phyloP scores from a whole-genome alignment of 2,113 vertebrate genomes.

The Atherinomorus stipes region DNA sequence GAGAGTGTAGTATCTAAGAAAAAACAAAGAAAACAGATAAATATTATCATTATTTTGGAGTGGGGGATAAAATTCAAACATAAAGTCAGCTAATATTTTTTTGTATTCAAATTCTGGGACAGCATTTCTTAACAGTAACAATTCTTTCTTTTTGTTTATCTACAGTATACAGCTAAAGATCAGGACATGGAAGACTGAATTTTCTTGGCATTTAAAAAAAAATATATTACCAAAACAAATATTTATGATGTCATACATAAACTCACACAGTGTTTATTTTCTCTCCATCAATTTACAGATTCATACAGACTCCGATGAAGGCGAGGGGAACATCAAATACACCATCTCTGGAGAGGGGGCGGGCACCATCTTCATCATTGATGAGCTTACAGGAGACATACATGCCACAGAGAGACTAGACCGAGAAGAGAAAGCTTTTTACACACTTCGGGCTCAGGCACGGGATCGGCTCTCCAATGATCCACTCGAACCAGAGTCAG shows the following conservation, averaged over 20 bases:
- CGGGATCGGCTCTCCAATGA: constrained; percentile 87
- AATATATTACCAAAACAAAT: too few relatives aligned
- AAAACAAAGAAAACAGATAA: too few relatives aligned
- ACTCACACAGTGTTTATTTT: neutral
- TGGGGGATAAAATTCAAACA: too few relatives aligned
- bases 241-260: neutral
- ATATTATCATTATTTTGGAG: too few relatives aligned
- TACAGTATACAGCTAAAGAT: neutral
- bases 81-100: too few relatives aligned
- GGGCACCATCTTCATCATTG: constrained; percentile 96
- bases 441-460: constrained; percentile 94
- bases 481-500: constrained; percentile 94
- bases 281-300: constrained; percentile 83
- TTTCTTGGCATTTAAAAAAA: neutral
- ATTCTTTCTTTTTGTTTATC: neutral
- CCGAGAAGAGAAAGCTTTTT: constrained; percentile 95
- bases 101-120: too few relatives aligned
- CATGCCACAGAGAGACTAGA: constrained; percentile 95
- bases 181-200: neutral
- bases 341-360: constrained; percentile 98
- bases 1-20: too few relatives aligned
- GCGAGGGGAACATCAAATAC: constrained; percentile 97
- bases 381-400: constrained; percentile 96
- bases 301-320: constrained; percentile 96
- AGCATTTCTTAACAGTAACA: too few relatives aligned